phyloP scores from a whole-genome alignment of 2,888 invertebrate genomes.

The Melanargia galathea region DNA sequence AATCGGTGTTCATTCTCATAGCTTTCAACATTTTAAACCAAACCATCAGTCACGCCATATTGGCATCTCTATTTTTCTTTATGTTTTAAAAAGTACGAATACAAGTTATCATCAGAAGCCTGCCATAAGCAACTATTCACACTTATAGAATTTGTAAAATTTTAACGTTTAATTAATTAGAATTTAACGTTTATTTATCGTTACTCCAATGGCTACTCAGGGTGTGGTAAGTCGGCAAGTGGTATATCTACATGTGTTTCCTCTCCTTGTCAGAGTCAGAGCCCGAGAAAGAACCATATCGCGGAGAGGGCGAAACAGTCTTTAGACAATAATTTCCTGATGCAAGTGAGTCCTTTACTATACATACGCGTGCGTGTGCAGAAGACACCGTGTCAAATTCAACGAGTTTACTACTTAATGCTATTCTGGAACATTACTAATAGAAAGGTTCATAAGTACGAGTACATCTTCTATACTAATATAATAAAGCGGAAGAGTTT shows the following conservation, averaged over 20 bases:
- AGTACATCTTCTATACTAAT: too few relatives aligned
- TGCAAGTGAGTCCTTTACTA: conserved; percentile 71
- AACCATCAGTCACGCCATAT: too few relatives aligned
- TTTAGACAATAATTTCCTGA: conserved; percentile 79
- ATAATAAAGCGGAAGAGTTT: too few relatives aligned
- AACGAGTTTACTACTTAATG: conserved; percentile 38
- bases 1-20: too few relatives aligned
- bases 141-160: not conserved
- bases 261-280: conserved; percentile 78
- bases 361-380: conserved; percentile 32
- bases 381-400: conserved; percentile 51
- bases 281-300: conserved; percentile 79
- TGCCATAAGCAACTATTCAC: not conserved
- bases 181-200: not conserved
- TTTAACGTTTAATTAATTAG: not conserved
- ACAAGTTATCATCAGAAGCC: too few relatives aligned
- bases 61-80: too few relatives aligned
- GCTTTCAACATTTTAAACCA: too few relatives aligned
- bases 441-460: not conserved
- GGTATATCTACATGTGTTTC: conserved; percentile 62
- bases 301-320: conserved; percentile 81
- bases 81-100: too few relatives aligned
- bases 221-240: conserved; percentile 31
- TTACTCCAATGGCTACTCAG: conserved; percentile 20
- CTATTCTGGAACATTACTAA: conserved; percentile 31